These are phyloP conservation scores for Syrrhaptes paradoxus DNA, from an alignment of 2,113 vertebrate genomes.

Conservation along the genomic window DNA sequence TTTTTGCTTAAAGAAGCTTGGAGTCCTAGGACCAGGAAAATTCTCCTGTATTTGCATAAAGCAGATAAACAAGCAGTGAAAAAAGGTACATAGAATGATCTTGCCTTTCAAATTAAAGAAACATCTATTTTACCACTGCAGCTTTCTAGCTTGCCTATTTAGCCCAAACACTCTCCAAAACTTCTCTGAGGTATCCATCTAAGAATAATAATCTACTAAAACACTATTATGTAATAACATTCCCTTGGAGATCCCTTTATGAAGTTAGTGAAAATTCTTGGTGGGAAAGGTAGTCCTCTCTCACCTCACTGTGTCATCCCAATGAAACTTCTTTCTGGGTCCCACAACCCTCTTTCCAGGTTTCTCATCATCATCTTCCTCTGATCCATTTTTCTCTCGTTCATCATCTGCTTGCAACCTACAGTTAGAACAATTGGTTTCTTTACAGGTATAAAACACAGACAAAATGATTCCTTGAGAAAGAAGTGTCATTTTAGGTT, in stretches of 20 bases:
- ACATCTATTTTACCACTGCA: neutral
- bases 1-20: neutral
- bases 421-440: neutral
- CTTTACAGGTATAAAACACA: neutral
- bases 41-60: neutral
- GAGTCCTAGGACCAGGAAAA: neutral
- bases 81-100: neutral
- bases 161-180: neutral
- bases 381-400: slow-evolving; percentile 91
- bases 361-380: slow-evolving; percentile 97
- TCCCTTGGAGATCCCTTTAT: neutral
- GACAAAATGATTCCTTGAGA: neutral
- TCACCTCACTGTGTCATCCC: slow-evolving; percentile 97
- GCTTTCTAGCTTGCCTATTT: neutral
- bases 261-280: neutral
- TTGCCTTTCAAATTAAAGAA: neutral
- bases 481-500: neutral
- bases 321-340: slow-evolving; percentile 95
- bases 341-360: slow-evolving; percentile 95
- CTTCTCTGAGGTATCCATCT: neutral
- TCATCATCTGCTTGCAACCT: slow-evolving; percentile 93
- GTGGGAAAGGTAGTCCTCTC: neutral
- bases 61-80: neutral
- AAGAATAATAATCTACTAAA: neutral
- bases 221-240: neutral